Evolutionary conservation across 2,888 invertebrate species (phyloP).

Genomic region (Epinotia demarniana): DNA sequence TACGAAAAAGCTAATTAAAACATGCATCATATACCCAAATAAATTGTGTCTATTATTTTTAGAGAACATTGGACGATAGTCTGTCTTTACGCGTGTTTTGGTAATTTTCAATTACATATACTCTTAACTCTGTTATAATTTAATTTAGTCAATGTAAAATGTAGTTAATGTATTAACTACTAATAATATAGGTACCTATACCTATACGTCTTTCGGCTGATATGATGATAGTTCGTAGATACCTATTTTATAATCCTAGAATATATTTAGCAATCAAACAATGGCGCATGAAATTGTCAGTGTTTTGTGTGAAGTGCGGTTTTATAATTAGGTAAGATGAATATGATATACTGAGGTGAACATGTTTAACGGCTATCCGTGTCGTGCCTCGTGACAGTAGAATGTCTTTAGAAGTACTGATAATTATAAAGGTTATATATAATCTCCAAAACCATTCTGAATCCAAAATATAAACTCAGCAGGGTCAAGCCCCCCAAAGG

Average conservation of each 20-base stretch:
- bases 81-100: background rate
- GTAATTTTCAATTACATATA: background rate
- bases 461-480: no score
- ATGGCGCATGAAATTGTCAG: constrained; percentile 68
- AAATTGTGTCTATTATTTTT: background rate
- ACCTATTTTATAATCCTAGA: background rate
- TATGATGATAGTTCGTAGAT: no score
- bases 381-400: constrained; percentile 32
- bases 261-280: constrained; percentile 61
- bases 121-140: no score
- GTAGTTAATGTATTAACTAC: no score
- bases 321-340: constrained; percentile 59
- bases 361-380: constrained; percentile 56
- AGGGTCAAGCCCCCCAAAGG: no score
- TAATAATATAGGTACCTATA: background rate
- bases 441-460: background rate
- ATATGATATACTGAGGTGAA: constrained; percentile 68
- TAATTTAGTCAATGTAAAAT: no score
- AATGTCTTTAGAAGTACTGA: constrained; percentile 19
- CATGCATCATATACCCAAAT: background rate
- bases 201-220: background rate
- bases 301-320: constrained; percentile 61
- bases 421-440: background rate
- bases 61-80: background rate
- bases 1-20: background rate